Percentiles rank a stretch among this genome's conserved stretches.
Evolutionary conservation across 2,113 vertebrate species (phyloP).

Genomic region (Notothenia coriiceps): DNA sequence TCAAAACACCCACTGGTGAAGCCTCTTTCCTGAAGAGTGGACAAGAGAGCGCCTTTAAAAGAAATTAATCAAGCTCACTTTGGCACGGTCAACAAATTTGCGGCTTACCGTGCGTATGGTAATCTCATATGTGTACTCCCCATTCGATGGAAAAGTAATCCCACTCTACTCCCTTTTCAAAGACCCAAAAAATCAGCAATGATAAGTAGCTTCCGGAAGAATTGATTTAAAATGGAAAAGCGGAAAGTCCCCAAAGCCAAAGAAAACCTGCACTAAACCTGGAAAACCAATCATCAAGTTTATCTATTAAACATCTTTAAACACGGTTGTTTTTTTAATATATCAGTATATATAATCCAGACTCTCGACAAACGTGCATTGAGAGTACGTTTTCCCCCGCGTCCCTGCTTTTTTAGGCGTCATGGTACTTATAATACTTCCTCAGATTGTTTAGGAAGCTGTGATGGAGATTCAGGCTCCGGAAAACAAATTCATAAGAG

Average conservation of each 20-base stretch:
- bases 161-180: slow-evolving; percentile 59
- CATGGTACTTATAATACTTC: slow-evolving; percentile 26
- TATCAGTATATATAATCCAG: slow-evolving; percentile 65
- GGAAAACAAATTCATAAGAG: slow-evolving; percentile 61
- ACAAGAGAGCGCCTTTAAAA: slow-evolving; percentile 43
- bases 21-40: background rate
- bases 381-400: slow-evolving; percentile 36
- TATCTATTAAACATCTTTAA: slow-evolving; percentile 77
- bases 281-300: slow-evolving; percentile 70
- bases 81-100: slow-evolving; percentile 51
- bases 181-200: slow-evolving; percentile 65
- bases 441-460: slow-evolving; percentile 10
- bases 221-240: slow-evolving; percentile 73
- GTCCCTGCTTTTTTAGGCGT: slow-evolving; percentile 25
- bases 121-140: slow-evolving; percentile 63
- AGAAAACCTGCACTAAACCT: slow-evolving; percentile 56
- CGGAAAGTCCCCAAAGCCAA: slow-evolving; percentile 59
- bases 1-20: slow-evolving; percentile 28
- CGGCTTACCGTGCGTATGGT: slow-evolving; percentile 53
- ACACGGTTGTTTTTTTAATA: slow-evolving; percentile 32
- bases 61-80: slow-evolving; percentile 59
- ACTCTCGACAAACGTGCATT: slow-evolving; percentile 38
- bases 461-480: slow-evolving; percentile 30
- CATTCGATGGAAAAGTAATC: slow-evolving; percentile 76
- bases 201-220: slow-evolving; percentile 78